Conservation (phyloP, 2,113 vertebrate species). For the Empidonax traillii region DNA sequence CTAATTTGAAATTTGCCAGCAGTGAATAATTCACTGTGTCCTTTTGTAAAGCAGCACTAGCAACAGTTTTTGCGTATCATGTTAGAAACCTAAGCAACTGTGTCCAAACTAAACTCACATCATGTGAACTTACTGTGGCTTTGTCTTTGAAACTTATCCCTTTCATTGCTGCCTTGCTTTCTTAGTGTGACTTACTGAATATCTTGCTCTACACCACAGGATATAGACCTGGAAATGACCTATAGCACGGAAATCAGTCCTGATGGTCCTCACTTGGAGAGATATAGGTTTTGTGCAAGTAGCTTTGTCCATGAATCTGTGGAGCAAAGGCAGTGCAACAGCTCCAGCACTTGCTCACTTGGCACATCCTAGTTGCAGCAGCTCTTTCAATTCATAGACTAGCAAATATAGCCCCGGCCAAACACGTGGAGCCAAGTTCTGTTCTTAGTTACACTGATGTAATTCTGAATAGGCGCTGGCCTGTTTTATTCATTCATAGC, state of each 20-base stretch:
- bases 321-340: not conserved
- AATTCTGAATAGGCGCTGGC: not conserved
- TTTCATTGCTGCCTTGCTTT: not conserved
- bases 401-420: not conserved
- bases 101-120: not conserved
- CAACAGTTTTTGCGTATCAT: not conserved
- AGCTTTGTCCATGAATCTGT: not conserved
- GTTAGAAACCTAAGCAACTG: not conserved
- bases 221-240: not conserved
- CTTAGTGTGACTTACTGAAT: not conserved
- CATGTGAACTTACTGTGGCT: fast-evolving
- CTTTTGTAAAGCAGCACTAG: not conserved
- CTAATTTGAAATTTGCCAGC: not conserved
- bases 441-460: not conserved
- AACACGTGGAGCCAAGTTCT: not conserved
- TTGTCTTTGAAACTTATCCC: not conserved
- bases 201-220: not conserved
- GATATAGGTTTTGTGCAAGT: not conserved
- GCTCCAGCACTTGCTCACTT: not conserved
- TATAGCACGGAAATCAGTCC: not conserved
- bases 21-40: not conserved
- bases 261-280: fast-evolving
- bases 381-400: not conserved
- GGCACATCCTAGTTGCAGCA: not conserved
- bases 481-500: not conserved